These are phyloP conservation scores for Papilio gigon DNA, from an alignment of 2,888 invertebrate genomes.

Conservation along the genomic window DNA sequence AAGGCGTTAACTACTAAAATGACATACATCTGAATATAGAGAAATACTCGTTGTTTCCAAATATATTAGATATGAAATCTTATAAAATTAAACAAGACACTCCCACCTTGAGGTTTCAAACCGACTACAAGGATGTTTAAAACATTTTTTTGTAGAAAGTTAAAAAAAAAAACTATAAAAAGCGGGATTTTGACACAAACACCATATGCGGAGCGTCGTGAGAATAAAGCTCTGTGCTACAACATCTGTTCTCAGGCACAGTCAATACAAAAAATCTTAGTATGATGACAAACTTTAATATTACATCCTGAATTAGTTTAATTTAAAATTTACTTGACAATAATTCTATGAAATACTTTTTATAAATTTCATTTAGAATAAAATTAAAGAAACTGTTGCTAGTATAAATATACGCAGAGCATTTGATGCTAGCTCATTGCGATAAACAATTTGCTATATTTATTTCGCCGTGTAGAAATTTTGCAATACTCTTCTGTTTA, in stretches of 20 bases:
- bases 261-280: background rate
- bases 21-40: no score
- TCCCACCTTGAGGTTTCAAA: no score
- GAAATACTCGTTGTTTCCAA: no score
- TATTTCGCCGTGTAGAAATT: conserved; percentile 1
- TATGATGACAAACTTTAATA: no score
- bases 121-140: no score
- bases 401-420: background rate
- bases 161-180: no score
- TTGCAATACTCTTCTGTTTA: background rate
- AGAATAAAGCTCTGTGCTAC: background rate
- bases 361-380: background rate
- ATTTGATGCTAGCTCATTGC: background rate
- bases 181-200: background rate
- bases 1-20: no score
- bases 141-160: no score
- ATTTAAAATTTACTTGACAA: no score
- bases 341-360: background rate
- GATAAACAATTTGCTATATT: conserved; percentile 9
- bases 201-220: conserved; percentile 10
- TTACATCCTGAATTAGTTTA: background rate
- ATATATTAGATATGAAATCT: no score
- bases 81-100: no score
- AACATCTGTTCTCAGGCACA: background rate
- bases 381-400: background rate